phyloP scores from a whole-genome alignment of 2,797 vertebrate species.

The Acropternis orthonyx region DNA sequence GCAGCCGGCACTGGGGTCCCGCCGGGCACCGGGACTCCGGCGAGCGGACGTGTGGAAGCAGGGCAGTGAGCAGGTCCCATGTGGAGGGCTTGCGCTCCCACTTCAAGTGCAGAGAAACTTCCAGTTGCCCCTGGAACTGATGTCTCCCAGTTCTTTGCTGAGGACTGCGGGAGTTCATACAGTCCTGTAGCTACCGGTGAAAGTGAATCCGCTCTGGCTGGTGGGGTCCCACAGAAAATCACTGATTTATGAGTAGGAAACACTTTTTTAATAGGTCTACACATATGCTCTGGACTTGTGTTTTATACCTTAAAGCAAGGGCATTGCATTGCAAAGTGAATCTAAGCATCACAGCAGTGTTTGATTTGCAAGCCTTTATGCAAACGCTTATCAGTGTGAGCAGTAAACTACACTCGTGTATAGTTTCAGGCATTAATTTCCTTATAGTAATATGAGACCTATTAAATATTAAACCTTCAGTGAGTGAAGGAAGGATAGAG shows the following conservation, averaged over 20 bases:
- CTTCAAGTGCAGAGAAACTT: neutral
- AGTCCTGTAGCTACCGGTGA: neutral
- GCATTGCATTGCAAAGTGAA: neutral
- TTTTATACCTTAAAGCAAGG: neutral
- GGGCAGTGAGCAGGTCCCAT: fast-evolving
- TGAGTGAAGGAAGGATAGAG: neutral
- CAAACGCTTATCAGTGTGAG: neutral
- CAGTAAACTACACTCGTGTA: neutral
- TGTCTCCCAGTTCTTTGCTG: neutral
- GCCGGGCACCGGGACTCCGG: fast-evolving
- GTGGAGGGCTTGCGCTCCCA: neutral
- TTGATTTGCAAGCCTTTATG: neutral
- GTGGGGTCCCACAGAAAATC: neutral
- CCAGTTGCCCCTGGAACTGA: neutral
- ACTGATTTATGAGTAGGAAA: neutral
- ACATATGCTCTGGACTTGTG: fast-evolving
- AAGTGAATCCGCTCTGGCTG: fast-evolving
- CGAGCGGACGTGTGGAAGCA: fast-evolving
- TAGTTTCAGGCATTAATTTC: neutral
- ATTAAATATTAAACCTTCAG: neutral
- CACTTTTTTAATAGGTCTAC: neutral
- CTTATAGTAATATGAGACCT: neutral
- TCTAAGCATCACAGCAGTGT: neutral
- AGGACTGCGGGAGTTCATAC: neutral
- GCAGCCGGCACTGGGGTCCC: fast-evolving